Evolutionary conservation across 2,888 invertebrate species (phyloP).

Genomic region (Agonopterix alstromeriana): DNA sequence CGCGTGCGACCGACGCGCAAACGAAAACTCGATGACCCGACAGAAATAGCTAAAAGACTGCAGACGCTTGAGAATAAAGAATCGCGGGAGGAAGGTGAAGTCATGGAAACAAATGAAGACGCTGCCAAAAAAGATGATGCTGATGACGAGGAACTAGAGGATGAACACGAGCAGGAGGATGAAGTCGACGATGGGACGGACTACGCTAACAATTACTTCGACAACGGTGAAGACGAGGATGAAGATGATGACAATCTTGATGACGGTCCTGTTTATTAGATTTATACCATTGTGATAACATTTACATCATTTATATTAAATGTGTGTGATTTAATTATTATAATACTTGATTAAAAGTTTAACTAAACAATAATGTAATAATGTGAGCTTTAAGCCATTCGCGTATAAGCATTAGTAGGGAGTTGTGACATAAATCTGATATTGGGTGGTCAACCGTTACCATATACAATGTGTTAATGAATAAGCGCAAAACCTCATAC

Average conservation of each 20-base stretch:
- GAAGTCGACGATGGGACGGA: slow-evolving; percentile 94
- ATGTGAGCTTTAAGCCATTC: too few species aligned
- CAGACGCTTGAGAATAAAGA: slow-evolving; percentile 83
- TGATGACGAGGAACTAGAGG: slow-evolving; percentile 76
- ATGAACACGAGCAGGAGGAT: slow-evolving; percentile 84
- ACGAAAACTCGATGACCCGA: slow-evolving; percentile 54
- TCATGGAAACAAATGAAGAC: slow-evolving; percentile 62
- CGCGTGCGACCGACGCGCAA: slow-evolving; percentile 47
- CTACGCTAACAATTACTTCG: slow-evolving; percentile 91
- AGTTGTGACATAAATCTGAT: too few species aligned
- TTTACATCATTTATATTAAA: background rate
- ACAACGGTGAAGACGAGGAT: slow-evolving; percentile 91
- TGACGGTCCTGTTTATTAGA: slow-evolving; percentile 88
- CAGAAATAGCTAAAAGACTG: slow-evolving; percentile 64
- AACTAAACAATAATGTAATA: too few species aligned
- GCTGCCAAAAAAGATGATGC: slow-evolving; percentile 72
- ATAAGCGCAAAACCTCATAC: too few species aligned
- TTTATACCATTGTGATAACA: background rate
- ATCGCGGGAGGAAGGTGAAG: slow-evolving; percentile 63
- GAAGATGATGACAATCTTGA: slow-evolving; percentile 92
- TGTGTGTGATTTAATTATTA: background rate
- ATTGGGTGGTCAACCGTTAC: too few species aligned
- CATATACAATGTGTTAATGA: too few species aligned
- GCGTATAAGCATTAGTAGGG: too few species aligned
- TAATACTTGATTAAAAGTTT: background rate